Evolutionary conservation across 92 coral and sea anemone species (phyloP), one percentile per base, ranked within the genome.

Genomic region (Parazoanthus darwini): DNA sequence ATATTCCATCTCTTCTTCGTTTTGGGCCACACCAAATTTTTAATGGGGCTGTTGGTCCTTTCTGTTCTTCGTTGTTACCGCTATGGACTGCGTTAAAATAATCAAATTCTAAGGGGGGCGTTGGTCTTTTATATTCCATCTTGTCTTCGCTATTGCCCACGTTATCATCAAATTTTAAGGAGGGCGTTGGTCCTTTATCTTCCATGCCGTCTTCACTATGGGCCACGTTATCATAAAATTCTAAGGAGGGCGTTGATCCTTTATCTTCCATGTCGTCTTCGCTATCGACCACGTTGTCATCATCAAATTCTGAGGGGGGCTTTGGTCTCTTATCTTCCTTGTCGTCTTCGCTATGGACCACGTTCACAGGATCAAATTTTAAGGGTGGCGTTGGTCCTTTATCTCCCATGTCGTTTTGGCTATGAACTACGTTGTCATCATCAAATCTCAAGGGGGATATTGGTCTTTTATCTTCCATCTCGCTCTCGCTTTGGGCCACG

Each of bases 301-400:
- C 3, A 58, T 58, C 66, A 58, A 58, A 58, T 58, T 6, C 0
- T 6, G 2, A 58, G 66, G 66, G 22, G 2, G 66, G 8, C 8
- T 1, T 58, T 20, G 66, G 22, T 58, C 66, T 1, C 2, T 58
- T 58, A 58, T 58, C 66, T 1, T 1, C 66, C 22, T 1, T 58
- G 16, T 58, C 66, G 79, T 43, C 46, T 26, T 75, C 79, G 35
- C 79, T 43, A 75, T 75, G 50, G 43, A 75, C 35, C 79, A 36
- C 79, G n/a, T 75, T 75, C 3, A 2, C 42, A 4, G 2, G 3
- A 39, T 39, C 42, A 39, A 39, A 39, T 4, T 4, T 39, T 4
- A 39, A 39, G 4, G 42, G 42, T 2, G 42, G 4, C 4, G 2
- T 39, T 39, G 3, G 2, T 39, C 42, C 4, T 39, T 39, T 39